Conservation (phyloP, 1,140 invertebrate species). For the Saccostrea glomerata region DNA sequence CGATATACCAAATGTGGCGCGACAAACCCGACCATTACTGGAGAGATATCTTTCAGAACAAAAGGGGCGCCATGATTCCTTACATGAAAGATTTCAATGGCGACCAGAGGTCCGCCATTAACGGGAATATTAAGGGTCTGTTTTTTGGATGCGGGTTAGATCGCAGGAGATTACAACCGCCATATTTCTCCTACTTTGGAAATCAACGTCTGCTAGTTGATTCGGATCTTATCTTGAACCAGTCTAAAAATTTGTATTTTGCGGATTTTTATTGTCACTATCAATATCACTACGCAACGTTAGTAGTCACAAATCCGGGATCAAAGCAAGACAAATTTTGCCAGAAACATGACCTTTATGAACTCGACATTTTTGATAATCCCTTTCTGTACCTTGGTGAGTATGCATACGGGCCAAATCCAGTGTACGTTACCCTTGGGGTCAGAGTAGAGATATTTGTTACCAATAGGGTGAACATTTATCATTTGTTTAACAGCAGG, state of each 20-base stretch:
- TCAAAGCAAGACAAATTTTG: not conserved
- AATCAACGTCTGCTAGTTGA: constrained; percentile 49
- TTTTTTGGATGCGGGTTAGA: constrained; percentile 53
- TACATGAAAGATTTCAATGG: constrained; percentile 58
- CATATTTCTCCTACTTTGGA: constrained; percentile 50
- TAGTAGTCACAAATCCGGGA: not conserved
- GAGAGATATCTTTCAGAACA: constrained; percentile 46
- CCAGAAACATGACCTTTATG: not conserved
- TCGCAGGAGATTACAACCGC: constrained; percentile 26
- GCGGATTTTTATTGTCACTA: constrained; percentile 67
- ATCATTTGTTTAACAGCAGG: not conserved
- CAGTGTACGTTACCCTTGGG: constrained; percentile 9
- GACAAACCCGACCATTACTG: constrained; percentile 53
- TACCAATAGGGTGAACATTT: not conserved
- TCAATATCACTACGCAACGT: constrained; percentile 27
- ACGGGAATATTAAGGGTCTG: constrained; percentile 56
- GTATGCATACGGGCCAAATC: not conserved
- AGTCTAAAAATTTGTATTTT: constrained; percentile 61
- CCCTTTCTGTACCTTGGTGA: not conserved
- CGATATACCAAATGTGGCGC: constrained; percentile 43
- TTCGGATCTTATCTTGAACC: constrained; percentile 45
- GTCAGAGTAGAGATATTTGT: not conserved
- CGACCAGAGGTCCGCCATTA: constrained; percentile 50
- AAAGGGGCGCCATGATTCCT: constrained; percentile 50
- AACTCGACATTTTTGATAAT: not conserved